Evolutionary conservation across 2,888 invertebrate genomes (phyloP), one percentile per base, ranked within the genome.

Genomic region (Pimpla rufipes): DNA sequence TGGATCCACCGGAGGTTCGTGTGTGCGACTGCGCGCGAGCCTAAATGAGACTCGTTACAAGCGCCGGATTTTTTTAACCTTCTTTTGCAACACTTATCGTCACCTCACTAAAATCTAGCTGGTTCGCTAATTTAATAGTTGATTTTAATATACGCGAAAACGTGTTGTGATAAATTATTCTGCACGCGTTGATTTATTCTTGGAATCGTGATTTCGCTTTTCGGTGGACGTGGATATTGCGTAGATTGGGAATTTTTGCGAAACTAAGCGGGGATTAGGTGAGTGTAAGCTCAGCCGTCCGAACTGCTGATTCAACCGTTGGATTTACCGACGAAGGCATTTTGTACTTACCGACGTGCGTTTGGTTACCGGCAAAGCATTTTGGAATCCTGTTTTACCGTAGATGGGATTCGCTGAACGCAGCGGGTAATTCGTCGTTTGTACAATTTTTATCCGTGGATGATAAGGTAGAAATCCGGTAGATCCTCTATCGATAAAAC

Each of bases 1-100:
- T 64, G 75, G 71, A 78, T 68, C 64, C 52, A 13, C 2, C 37
- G 10, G 55, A 68, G 77, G 70, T 79, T 78, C 62, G 81, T 62
- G 77, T 62, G 77, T 75, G 81, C 62, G 67, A 73, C 23, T 50
- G 47, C 37, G 45, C 68, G 59, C 35, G 40, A 47, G 21, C 64
- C 70, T 62, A 83, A 83, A 83, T 70, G 80, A 83, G 62, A 83
- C 83, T 83, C 83, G 79, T 80, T 83, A 73, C 80, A 67, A 18
- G 55, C 42, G 45, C 47, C 47, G 67, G 8, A 55, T 66, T 71
- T 73, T 79, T 62, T 73, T 73, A n/a, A n/a, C n/a, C 5, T 29
- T 29, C 5, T 29, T 79, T 73, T 73, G 47, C 76, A 57, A 73
- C 29, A 68, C 73, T 80, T 67, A 76, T 83, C 76, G 59, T 68